Conservation (phyloP, 2,797 vertebrate genomes). For the Spinibarbus caldwelli region DNA sequence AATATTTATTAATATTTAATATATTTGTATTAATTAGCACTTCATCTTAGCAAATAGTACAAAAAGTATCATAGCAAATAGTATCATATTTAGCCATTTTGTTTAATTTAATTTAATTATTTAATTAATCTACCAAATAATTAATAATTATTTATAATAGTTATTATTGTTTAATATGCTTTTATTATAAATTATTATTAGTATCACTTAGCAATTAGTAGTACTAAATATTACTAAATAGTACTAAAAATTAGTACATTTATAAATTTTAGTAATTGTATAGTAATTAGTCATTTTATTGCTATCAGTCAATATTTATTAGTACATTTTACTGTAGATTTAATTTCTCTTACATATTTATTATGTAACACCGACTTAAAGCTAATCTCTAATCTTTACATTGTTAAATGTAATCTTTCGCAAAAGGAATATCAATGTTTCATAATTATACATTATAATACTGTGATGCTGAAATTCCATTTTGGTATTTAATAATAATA, state of each 20-base stretch:
- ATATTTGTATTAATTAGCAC: neutral
- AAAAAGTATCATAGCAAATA: neutral
- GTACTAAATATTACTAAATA: no score
- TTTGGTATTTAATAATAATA: no score
- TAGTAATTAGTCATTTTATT: neutral
- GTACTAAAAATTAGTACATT: neutral
- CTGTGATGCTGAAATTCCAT: no score
- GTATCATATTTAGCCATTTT: neutral
- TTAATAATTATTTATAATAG: neutral
- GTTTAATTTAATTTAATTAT: no score
- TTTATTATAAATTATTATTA: neutral
- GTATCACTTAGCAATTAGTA: neutral
- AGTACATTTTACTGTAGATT: no score
- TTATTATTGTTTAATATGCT: neutral
- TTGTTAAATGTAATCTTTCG: no score
- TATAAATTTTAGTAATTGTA: neutral
- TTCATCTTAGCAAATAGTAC: neutral
- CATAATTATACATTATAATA: no score
- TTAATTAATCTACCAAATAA: neutral
- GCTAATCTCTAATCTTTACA: no score
- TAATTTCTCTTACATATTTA: no score
- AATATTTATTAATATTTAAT: neutral
- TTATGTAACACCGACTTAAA: no score
- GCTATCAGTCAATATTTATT: no score
- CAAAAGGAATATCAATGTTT: no score